phyloP scores from a whole-genome alignment of 2,888 invertebrate genomes.

The Diachrysia chrysitis region DNA sequence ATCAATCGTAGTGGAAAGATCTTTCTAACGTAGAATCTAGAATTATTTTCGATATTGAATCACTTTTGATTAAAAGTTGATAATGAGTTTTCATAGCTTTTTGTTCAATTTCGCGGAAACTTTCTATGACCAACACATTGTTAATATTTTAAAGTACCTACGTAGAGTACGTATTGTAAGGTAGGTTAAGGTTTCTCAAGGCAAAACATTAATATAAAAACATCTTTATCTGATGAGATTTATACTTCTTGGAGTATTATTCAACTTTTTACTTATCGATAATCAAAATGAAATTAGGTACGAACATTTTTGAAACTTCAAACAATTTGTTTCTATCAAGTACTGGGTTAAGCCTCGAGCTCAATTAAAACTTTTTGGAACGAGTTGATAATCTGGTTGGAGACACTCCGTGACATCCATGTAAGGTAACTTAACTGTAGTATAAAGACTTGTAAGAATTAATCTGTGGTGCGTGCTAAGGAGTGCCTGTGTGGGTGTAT shows the following conservation, averaged over 20 bases:
- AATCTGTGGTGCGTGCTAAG: constrained; percentile 31
- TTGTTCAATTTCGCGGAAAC: no score
- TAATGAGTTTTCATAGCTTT: no score
- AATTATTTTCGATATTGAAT: background rate
- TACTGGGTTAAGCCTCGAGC: constrained; percentile 13
- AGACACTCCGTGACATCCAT: constrained; percentile 31
- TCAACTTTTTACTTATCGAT: background rate
- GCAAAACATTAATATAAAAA: no score
- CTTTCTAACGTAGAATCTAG: no score
- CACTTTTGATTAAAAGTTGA: no score
- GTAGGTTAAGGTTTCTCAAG: no score
- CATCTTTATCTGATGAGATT: no score
- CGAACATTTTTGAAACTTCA: background rate
- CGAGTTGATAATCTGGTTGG: constrained; percentile 18
- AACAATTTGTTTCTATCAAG: background rate
- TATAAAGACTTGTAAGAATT: constrained; percentile 26
- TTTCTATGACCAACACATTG: no score
- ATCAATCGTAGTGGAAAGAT: background rate
- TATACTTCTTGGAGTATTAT: no score
- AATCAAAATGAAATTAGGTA: background rate
- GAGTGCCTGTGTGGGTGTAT: constrained; percentile 30
- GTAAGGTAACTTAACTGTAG: constrained; percentile 42
- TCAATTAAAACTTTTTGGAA: constrained; percentile 50
- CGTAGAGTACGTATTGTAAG: no score
- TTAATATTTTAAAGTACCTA: no score